Evolutionary conservation across 1,140 invertebrate genomes (phyloP), one percentile per base, ranked within the genome.

Genomic region (Heliothis subflexa): DNA sequence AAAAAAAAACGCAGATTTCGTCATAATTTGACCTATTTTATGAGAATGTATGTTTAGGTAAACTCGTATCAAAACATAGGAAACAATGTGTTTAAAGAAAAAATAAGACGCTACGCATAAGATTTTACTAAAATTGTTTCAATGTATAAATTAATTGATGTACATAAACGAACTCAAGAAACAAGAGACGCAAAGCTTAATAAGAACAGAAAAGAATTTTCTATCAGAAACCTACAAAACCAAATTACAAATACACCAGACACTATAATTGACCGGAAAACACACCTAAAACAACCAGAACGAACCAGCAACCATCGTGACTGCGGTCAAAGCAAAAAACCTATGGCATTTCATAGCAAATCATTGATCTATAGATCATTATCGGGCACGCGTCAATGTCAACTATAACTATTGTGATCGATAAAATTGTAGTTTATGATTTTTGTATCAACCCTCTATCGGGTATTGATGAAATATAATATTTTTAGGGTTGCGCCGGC

Each of bases 331-430:
- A 64, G 79, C 85, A 89, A 87, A 91, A 91, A 89, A 78, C 57
- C 62, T 86, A 89, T 85, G 82, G 74, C 85, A 83, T 88, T 86
- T 89, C 85, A 84, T 85, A 85, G 77, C 72, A 83, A 85, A 85
- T 85, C 80, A 81, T 86, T 62, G 83, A 82, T 88, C 82, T 79
- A 87, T 82, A 84, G 86, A 89, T 87, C 81, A 81, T 75, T 88
- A 86, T 89, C 59, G 80, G 71, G 88, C 90, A 91, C 90, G 90
- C 88, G 89, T 86, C 87, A 81, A 79, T 86, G 84, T 88, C 87
- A 85, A 82, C 86, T 71, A 85, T 85, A 85, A 82, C 86, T 71
- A 85, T 85, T 87, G 85, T 89, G 79, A 85, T 88, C 86, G 81
- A 87, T 88, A 85, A 85, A 89, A 84, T 83, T 55, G 83, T 89